Percentiles rank a stretch among this genome's conserved stretches.
These are phyloP conservation scores for Pyrrhura leucotis DNA, from an alignment of 2,797 vertebrate species.

Conservation along the genomic window DNA sequence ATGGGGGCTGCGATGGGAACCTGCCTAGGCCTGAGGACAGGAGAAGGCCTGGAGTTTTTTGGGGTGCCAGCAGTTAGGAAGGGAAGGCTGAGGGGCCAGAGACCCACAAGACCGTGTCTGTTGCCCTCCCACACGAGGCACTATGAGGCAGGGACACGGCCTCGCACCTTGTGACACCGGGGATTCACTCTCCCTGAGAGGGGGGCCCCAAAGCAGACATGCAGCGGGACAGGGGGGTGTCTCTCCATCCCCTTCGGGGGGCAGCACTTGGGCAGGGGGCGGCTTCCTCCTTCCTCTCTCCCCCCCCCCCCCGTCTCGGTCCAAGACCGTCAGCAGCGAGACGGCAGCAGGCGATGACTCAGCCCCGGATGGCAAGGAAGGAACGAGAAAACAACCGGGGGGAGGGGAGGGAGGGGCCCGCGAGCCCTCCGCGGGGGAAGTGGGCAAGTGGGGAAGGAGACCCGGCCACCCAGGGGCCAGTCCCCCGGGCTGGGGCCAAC, in stretches of 20 bases:
- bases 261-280: slow-evolving; percentile 24
- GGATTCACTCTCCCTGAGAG: not conserved
- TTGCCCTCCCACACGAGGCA: not conserved
- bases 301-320: not conserved
- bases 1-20: not conserved
- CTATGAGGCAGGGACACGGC: not conserved
- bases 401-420: slow-evolving; percentile 61
- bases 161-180: not conserved
- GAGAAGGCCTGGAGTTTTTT: not conserved
- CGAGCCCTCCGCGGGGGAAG: not conserved
- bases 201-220: not conserved
- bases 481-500: not conserved
- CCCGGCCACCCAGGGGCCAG: not conserved
- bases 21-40: not conserved
- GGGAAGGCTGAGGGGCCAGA: not conserved
- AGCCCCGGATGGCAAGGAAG: slow-evolving; percentile 65
- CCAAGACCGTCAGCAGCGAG: slow-evolving; percentile 56
- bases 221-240: not conserved
- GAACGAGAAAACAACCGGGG: slow-evolving; percentile 66
- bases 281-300: not conserved
- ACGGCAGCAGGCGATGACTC: slow-evolving; percentile 66
- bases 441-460: not conserved
- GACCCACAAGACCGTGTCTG: not conserved
- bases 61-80: not conserved
- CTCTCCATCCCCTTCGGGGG: not conserved